Percentiles rank a stretch among this genome's conserved stretches.
Conservation (phyloP, 1,140 invertebrate species). For the Teleogryllus occipitalis region DNA sequence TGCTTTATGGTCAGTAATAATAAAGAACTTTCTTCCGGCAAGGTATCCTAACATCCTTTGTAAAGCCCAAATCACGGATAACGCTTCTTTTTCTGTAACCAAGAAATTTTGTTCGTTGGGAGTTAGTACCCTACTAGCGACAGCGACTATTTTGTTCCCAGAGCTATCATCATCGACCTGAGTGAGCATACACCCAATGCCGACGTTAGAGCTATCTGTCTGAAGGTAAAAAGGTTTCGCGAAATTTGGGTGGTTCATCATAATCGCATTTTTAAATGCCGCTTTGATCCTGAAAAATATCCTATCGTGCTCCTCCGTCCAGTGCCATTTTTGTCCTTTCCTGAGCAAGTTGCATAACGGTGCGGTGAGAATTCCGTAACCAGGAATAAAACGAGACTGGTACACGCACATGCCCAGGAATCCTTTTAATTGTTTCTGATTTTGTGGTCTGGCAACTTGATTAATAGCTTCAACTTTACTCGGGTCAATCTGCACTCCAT, state of each 20-base stretch:
- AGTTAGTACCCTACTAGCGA: neutral
- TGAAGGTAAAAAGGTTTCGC: neutral
- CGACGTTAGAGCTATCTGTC: neutral
- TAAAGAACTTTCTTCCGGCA: neutral
- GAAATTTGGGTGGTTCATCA: neutral
- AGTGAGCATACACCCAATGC: neutral
- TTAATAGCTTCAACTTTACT: neutral
- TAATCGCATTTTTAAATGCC: neutral
- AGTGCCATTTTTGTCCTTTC: neutral
- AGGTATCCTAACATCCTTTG: neutral
- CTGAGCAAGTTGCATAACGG: neutral
- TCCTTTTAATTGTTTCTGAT: neutral
- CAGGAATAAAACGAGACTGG: neutral
- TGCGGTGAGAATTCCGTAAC: neutral
- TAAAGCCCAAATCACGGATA: neutral
- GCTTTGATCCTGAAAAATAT: neutral
- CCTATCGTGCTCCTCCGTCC: neutral
- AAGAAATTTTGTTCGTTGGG: neutral
- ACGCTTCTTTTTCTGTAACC: neutral
- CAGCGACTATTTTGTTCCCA: neutral
- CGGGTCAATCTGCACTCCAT: neutral
- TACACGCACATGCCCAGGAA: neutral
- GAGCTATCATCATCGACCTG: neutral
- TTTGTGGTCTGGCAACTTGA: neutral
- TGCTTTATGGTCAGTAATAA: too few species aligned